phyloP scores from a whole-genome alignment of 1,140 invertebrate genomes.

The Dendrolimus kikuchii region DNA sequence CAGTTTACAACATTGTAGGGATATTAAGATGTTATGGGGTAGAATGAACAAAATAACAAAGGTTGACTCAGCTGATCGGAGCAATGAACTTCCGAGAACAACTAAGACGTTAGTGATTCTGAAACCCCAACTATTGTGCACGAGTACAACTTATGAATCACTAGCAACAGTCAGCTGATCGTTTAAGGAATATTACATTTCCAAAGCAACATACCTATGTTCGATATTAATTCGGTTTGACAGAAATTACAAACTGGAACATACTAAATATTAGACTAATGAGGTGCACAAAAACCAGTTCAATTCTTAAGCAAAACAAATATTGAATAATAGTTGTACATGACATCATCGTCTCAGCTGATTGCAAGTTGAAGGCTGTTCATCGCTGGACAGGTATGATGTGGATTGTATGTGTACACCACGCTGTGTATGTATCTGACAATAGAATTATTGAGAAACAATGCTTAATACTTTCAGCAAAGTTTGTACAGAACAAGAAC shows the following conservation, averaged over 20 bases:
- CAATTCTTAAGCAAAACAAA: slow-evolving; percentile 28
- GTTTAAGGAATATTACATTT: slow-evolving; percentile 2
- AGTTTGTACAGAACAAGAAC: too few species aligned
- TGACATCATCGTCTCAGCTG: slow-evolving; percentile 60
- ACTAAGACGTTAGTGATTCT: slow-evolving; percentile 43
- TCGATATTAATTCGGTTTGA: slow-evolving; percentile 4
- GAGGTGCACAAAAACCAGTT: slow-evolving; percentile 1
- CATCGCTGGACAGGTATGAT: slow-evolving; percentile 14
- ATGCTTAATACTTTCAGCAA: not conserved
- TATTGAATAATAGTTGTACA: slow-evolving; percentile 31
- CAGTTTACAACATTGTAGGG: slow-evolving; percentile 44
- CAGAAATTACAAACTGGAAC: slow-evolving; percentile 8
- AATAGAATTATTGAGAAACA: slow-evolving; percentile 4
- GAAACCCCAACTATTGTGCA: slow-evolving; percentile 48
- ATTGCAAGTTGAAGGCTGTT: slow-evolving; percentile 56
- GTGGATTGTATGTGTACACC: slow-evolving; percentile 25
- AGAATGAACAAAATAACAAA: slow-evolving; percentile 29
- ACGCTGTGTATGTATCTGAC: slow-evolving; percentile 4
- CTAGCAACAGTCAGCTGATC: slow-evolving; percentile 38
- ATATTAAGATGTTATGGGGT: slow-evolving; percentile 27
- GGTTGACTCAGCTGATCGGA: slow-evolving; percentile 62
- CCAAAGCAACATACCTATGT: slow-evolving; percentile 1
- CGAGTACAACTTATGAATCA: slow-evolving; percentile 41
- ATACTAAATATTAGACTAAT: slow-evolving; percentile 1
- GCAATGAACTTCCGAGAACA: slow-evolving; percentile 54